phyloP scores from a whole-genome alignment of 2,888 invertebrate genomes.

The Stegana nigrithorax region DNA sequence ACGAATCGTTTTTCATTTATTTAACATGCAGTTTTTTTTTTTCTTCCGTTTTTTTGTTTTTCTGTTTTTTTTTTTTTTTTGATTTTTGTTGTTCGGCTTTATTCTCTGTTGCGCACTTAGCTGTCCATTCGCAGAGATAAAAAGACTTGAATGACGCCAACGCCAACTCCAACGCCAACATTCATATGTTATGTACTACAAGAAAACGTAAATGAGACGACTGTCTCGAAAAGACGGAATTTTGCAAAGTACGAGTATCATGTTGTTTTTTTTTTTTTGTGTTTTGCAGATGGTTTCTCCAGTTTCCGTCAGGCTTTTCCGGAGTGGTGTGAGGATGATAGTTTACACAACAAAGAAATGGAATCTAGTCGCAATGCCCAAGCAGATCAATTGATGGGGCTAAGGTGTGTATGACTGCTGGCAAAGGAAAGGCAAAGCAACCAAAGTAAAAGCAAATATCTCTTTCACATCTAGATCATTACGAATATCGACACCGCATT shows the following conservation, averaged over 20 bases:
- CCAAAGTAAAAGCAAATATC: not conserved
- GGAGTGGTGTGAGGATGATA: conserved; percentile 89
- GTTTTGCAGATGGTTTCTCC: conserved; percentile 83
- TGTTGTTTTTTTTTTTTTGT: conserved; percentile 38
- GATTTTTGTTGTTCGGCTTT: not conserved
- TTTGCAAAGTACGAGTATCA: not conserved
- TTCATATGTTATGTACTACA: not conserved
- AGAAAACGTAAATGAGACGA: not conserved
- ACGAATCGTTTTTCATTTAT: conserved; percentile 37
- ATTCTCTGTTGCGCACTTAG: not conserved
- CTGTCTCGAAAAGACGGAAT: not conserved
- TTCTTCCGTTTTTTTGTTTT: conserved; percentile 24
- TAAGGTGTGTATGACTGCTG: conserved; percentile 59
- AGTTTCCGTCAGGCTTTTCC: conserved; percentile 87
- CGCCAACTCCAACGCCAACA: not conserved
- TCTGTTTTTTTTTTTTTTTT: conserved; percentile 11
- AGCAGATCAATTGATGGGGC: conserved; percentile 74
- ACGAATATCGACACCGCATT: conserved; percentile 78
- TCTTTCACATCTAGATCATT: conserved; percentile 72
- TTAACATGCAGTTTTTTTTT: no score
- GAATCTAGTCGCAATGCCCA: conserved; percentile 70
- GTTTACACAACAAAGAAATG: conserved; percentile 76
- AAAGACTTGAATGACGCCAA: conserved; percentile 1
- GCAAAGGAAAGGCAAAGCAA: no score
- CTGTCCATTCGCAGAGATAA: not conserved